These are phyloP conservation scores for Lingula anatina DNA, from an alignment of 2,888 invertebrate species.

Conservation along the genomic window DNA sequence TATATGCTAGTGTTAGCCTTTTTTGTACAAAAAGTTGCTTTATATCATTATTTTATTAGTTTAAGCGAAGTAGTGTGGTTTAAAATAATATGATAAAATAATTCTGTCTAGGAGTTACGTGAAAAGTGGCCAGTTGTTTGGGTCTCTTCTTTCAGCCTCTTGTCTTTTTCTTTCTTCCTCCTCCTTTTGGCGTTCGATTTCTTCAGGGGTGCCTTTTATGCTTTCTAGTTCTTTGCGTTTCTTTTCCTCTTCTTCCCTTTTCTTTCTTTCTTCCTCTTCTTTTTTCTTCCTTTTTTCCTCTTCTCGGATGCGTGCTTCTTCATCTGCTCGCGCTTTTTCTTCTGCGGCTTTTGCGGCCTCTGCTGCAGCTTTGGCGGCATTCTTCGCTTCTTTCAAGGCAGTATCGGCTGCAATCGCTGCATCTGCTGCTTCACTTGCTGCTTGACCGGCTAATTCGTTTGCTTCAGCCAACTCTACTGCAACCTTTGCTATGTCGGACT, in stretches of 20 bases:
- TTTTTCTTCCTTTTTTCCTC: conserved; percentile 22
- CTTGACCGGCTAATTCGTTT: conserved; percentile 17
- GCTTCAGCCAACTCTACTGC: conserved; percentile 19
- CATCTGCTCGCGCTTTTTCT: conserved; percentile 10
- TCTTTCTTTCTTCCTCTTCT: conserved; percentile 21
- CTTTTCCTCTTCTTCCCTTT: conserved; percentile 20
- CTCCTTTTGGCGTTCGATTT: conserved; percentile 19
- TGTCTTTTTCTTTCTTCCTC: conserved; percentile 18
- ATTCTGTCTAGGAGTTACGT: conserved; percentile 20
- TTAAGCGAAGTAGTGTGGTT: no score
- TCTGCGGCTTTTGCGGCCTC: conserved; percentile 21
- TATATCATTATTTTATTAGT: no score
- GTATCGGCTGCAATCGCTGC: conserved; percentile 18
- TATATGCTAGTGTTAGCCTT: no score
- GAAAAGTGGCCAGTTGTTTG: conserved; percentile 37
- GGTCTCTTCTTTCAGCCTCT: conserved; percentile 27
- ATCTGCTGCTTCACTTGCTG: conserved; percentile 19
- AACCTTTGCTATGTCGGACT: conserved; percentile 19
- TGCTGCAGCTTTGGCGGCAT: conserved; percentile 21
- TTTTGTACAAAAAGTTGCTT: no score
- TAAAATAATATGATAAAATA: background rate
- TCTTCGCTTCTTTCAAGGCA: conserved; percentile 21
- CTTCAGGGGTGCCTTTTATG: conserved; percentile 27
- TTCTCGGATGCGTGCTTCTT: conserved; percentile 21
- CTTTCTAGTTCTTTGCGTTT: conserved; percentile 10